Evolutionary conservation across 2,113 vertebrate genomes (phyloP).

Genomic region (Tamias sibiricus): DNA sequence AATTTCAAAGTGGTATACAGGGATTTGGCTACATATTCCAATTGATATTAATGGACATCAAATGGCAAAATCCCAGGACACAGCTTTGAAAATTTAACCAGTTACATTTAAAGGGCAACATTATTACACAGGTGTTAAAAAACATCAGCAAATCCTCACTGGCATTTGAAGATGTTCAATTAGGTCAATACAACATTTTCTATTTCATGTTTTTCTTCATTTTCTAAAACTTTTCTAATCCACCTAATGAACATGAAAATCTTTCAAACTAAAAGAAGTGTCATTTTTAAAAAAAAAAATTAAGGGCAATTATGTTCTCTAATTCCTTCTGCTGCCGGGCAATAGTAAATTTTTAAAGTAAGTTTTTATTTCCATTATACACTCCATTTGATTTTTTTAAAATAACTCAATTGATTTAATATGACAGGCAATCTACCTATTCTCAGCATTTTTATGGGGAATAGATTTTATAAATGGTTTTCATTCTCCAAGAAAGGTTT

Average conservation of each 20-base stretch:
- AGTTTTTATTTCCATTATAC: slow-evolving; percentile 56
- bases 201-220: slow-evolving; percentile 64
- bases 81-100: slow-evolving; percentile 76
- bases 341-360: slow-evolving; percentile 30
- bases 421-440: not conserved
- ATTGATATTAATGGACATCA: slow-evolving; percentile 79
- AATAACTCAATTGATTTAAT: slow-evolving; percentile 14
- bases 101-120: slow-evolving; percentile 76
- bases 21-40: slow-evolving; percentile 75
- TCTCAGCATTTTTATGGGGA: slow-evolving; percentile 29
- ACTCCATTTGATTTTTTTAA: slow-evolving; percentile 22
- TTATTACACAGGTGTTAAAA: slow-evolving; percentile 76
- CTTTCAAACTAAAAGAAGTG: slow-evolving; percentile 64
- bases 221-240: slow-evolving; percentile 63
- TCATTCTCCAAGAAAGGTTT: slow-evolving; percentile 22
- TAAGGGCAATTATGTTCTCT: slow-evolving; percentile 63
- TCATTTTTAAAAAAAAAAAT: slow-evolving; percentile 37
- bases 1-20: slow-evolving; percentile 76
- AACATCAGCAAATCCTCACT: slow-evolving; percentile 63
- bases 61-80: slow-evolving; percentile 72
- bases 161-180: slow-evolving; percentile 77
- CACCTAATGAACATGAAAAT: slow-evolving; percentile 67
- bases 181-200: slow-evolving; percentile 75
- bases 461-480: slow-evolving; percentile 42
- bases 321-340: not conserved